Evolutionary conservation across 2,888 invertebrate genomes (phyloP).

Genomic region (Anodontia alba): DNA sequence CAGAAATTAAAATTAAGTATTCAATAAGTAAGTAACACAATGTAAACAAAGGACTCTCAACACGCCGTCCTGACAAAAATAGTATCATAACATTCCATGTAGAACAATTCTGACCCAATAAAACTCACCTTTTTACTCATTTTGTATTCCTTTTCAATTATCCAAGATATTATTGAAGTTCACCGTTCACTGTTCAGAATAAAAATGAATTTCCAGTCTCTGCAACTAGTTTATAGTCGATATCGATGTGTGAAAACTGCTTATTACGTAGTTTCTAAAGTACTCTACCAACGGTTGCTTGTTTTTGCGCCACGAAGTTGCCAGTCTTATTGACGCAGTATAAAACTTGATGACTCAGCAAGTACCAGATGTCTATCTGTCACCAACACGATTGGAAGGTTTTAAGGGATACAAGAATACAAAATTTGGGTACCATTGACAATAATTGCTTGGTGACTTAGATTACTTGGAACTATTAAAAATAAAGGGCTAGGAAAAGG

Average conservation of each 20-base stretch:
- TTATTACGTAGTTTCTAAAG: conserved; percentile 67
- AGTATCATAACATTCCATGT: not conserved
- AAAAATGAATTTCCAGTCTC: conserved; percentile 36
- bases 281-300: conserved; percentile 59
- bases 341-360: conserved; percentile 49
- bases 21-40: not conserved
- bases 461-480: not conserved
- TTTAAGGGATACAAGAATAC: not conserved
- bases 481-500: not conserved
- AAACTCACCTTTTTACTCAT: conserved; percentile 74
- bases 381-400: not conserved
- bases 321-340: conserved; percentile 67
- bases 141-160: conserved; percentile 24
- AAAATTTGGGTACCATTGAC: not conserved
- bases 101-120: not conserved
- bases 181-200: conserved; percentile 9
- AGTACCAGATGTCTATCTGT: not conserved
- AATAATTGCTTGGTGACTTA: not conserved
- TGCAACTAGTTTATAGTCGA: conserved; percentile 44
- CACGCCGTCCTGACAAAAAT: conserved; percentile 6
- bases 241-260: conserved; percentile 61
- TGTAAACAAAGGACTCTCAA: conserved; percentile 5
- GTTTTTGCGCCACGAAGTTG: conserved; percentile 68
- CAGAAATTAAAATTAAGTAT: too few species aligned
- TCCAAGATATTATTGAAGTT: conserved; percentile 8